Evolutionary conservation across 1,140 invertebrate species (phyloP).

Genomic region (Philotrypesis tridentata): DNA sequence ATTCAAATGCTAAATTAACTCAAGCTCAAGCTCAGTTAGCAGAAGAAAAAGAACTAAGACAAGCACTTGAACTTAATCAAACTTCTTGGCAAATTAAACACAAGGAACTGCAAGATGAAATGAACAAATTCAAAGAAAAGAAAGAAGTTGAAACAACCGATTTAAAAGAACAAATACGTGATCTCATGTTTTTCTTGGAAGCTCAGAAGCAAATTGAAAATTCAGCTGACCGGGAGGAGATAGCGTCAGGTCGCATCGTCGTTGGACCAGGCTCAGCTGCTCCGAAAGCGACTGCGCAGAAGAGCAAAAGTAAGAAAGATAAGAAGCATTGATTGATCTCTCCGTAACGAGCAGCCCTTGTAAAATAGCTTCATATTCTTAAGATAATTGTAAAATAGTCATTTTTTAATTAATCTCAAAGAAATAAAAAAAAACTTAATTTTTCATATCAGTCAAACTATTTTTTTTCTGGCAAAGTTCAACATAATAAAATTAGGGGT

Average conservation of each 20-base stretch:
- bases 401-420: constrained; percentile 27
- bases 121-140: constrained; percentile 73
- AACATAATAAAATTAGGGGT: neutral
- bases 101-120: constrained; percentile 78
- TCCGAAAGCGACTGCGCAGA: constrained; percentile 48
- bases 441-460: constrained; percentile 9
- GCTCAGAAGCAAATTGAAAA: constrained; percentile 83
- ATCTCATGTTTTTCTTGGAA: constrained; percentile 97
- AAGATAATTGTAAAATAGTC: constrained; percentile 45
- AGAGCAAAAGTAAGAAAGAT: constrained; percentile 50
- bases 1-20: constrained; percentile 76
- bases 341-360: neutral
- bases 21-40: constrained; percentile 79
- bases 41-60: constrained; percentile 86
- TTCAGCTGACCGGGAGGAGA: constrained; percentile 79
- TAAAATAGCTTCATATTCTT: constrained; percentile 29
- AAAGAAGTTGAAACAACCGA: constrained; percentile 86
- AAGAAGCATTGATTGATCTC: constrained; percentile 35
- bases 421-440: constrained; percentile 35
- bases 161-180: constrained; percentile 92
- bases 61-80: constrained; percentile 86
- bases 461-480: neutral
- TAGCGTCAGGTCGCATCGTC: constrained; percentile 81
- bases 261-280: constrained; percentile 66
- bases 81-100: constrained; percentile 83